Base-by-base conservation (phyloP, 1,140 invertebrate genomes). In the Camponotus vicinus region DNA sequence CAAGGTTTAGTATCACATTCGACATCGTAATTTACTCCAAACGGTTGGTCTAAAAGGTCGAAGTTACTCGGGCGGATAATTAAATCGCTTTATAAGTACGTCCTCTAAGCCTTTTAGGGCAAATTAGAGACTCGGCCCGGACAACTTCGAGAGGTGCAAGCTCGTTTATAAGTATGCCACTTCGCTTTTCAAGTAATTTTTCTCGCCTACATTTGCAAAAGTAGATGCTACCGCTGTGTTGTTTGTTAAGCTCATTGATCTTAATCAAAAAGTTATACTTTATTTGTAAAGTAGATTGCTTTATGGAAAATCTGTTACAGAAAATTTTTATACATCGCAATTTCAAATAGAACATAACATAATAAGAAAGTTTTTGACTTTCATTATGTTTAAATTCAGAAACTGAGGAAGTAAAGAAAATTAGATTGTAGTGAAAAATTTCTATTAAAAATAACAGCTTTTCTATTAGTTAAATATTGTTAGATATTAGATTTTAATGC, bases 31-130 rank as follows among this genome's bases (percentile, higher is more conserved):
- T 66, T 84, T 88, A 11, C 69, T 13, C 67, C 4, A 32, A 32
- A 32, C 42, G 49, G 34, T 59, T 49, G 37, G 45, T 21, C 57
- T 40, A 55, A 61, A 78, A 89, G 73, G 63, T 78, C 59, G 59
- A 27, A 69, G 73, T 77, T 67, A 78, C 76, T 75, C 87, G 77
- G 57, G 27, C 55, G 88, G 75, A 88, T 89, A 88, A 89, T 89
- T 89, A 89, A 70, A 89, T 85, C 77, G 87, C 64, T 86, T 89
- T 89, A 85, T 86, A 86, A 88, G 82, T 85, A 89, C 76, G 71
- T 89, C 85, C 77, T 86, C 73, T 89, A 59, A 70, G 45, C 75
- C 87, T 78, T 83, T 89, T 83, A 89, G 49, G 52, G 59, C 45
- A 83, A 88, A 89, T 89, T 89, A 89, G 75, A 63, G 84, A 77